phyloP scores from a whole-genome alignment of 35 echinoderm and acorn worm species.

The Diadema setosum region DNA sequence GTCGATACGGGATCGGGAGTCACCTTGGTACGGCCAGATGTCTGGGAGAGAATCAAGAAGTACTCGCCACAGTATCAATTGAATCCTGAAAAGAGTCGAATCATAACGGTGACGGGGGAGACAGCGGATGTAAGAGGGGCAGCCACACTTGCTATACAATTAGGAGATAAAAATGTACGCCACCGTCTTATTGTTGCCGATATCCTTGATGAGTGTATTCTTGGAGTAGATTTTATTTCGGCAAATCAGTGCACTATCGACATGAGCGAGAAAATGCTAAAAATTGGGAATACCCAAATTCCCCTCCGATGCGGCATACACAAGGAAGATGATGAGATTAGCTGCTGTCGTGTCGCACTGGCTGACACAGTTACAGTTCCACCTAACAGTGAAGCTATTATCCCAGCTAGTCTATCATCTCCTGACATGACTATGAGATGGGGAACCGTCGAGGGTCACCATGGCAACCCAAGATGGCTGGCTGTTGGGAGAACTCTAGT shows the following conservation, averaged over 20 bases:
- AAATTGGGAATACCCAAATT: not conserved
- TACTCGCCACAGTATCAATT: no score
- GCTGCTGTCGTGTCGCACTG: not conserved
- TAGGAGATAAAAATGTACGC: not conserved
- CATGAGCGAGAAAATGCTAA: not conserved
- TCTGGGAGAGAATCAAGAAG: not conserved
- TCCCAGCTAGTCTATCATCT: not conserved
- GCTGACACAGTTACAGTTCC: not conserved
- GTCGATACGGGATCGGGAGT: not conserved
- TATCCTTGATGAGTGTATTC: conserved; percentile 16
- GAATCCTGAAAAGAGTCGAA: not conserved
- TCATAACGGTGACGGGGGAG: not conserved
- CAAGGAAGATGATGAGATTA: not conserved
- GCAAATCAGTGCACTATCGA: not conserved
- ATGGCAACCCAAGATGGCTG: not conserved
- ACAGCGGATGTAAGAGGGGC: not conserved
- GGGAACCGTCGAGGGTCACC: not conserved
- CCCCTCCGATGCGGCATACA: not conserved
- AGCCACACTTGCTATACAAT: not conserved
- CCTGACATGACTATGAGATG: not conserved
- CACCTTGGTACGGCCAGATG: not conserved
- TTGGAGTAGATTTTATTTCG: conserved; percentile 39
- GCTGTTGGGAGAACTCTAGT: not conserved
- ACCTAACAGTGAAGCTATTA: not conserved
- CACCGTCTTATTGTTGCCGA: not conserved